Evolutionary conservation across 1,140 invertebrate genomes (phyloP), one percentile per base, ranked within the genome.

Genomic region (Drosophila sproati): DNA sequence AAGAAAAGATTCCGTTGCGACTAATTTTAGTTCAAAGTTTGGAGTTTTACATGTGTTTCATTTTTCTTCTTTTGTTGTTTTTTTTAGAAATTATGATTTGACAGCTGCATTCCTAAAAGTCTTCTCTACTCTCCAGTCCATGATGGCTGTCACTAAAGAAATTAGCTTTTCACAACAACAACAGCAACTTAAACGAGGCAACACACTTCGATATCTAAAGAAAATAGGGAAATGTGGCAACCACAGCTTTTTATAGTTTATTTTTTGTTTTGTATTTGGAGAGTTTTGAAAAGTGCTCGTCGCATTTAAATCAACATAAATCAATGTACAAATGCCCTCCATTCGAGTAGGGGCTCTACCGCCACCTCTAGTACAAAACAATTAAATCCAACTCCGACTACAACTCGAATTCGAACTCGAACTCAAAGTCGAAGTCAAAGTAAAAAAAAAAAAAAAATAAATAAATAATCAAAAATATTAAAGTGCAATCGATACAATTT

Each of bases 401-500:
- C 8, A 41, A 41, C 39, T 41, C 8, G 39, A 41, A 41, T 8
- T 41, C 10, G 7, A 41, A 41, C 39, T 41, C 10, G 8, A 41
- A 41, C 31, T 50, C 43, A 28, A 20, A 32, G 31, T 31, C 12
- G 35, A 45, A 41, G 28, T 37, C 2, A 10, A 41, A 37, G 31
- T 5, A 43, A 29, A 52, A 31, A 35, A 4, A 34, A 34, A 34
- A 43, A 37, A 32, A 5, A 32, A 28, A 7, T 5, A 45, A 47
- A 32, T 8, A 35, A n/a, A 56, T 41, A 63, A 32, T 8, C 28
- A n/a, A 56, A 43, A 63, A 66, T 41, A 70, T 78, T 77, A 41
- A 70, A 85, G 69, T 85, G 81, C 82, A 74, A 85, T 85, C 78
- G 74, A 86, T 85, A 81, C 62, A 50, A 75, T 62, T 78, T 71